Conservation (phyloP, 2,797 vertebrate species). For the Arrhamphus sclerolepis region DNA sequence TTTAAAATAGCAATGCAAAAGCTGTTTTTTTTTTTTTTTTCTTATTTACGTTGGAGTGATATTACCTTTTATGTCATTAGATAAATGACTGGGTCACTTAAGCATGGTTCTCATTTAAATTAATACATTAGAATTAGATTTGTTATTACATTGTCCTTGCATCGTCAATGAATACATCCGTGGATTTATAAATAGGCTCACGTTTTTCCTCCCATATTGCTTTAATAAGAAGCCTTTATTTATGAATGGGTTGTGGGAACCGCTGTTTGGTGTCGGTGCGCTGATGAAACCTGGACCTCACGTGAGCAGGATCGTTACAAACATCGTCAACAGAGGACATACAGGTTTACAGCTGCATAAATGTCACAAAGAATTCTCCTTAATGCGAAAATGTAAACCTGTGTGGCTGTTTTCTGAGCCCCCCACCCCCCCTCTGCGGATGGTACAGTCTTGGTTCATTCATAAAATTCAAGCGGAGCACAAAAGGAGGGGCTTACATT, state of each 20-base stretch:
- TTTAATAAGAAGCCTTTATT: constrained; percentile 31
- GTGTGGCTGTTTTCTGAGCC: constrained; percentile 34
- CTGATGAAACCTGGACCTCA: no score
- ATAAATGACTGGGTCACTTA: no score
- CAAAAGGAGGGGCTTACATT: constrained; percentile 84
- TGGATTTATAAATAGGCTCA: constrained; percentile 54
- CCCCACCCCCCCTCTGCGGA: constrained; percentile 63
- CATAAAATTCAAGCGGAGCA: constrained; percentile 87
- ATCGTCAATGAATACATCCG: background rate
- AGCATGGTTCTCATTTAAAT: no score
- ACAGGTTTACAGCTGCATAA: background rate
- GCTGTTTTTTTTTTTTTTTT: no score
- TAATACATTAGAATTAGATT: background rate
- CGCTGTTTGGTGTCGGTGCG: no score
- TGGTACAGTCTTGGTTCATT: constrained; percentile 87
- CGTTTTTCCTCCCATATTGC: constrained; percentile 44
- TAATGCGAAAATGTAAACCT: constrained; percentile 21
- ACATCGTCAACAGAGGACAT: no score
- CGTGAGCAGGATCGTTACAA: no score
- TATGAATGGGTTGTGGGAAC: constrained; percentile 61
- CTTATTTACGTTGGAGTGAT: no score
- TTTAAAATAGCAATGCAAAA: no score
- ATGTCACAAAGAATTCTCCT: constrained; percentile 20
- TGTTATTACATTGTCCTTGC: background rate
- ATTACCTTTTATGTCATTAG: no score